Conservation (phyloP, 2,797 vertebrate genomes). For the Iguana delicatissima region DNA sequence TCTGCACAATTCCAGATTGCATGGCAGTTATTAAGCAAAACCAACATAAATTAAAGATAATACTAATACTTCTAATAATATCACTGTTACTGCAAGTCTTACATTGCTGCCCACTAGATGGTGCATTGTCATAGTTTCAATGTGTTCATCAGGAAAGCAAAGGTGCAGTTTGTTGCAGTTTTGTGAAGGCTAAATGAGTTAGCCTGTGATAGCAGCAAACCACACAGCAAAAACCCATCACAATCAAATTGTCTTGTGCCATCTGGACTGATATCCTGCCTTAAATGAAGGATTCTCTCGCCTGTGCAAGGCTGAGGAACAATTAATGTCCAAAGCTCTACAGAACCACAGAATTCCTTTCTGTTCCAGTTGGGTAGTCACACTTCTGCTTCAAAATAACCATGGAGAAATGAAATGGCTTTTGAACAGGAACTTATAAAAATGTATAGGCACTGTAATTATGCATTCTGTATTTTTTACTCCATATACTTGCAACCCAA, state of each 20-base stretch:
- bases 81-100: not conserved
- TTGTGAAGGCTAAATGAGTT: not conserved
- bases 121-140: slow-evolving; percentile 25
- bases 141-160: not conserved
- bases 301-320: not conserved
- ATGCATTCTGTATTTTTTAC: not conserved
- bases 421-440: not conserved
- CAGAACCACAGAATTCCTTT: not conserved
- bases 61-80: not conserved
- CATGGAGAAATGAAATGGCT: not conserved
- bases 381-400: not conserved
- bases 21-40: not conserved
- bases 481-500: not conserved
- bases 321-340: not conserved
- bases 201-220: not conserved
- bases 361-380: not conserved
- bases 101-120: slow-evolving; percentile 30
- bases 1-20: not conserved
- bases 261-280: not conserved
- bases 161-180: not conserved
- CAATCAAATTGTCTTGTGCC: not conserved
- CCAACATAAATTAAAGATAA: not conserved
- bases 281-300: too few relatives aligned
- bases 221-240: not conserved
- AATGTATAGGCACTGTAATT: not conserved